Percentiles rank a stretch among this genome's conserved stretches.
Conservation (phyloP, 2,797 vertebrate genomes). For the Bucorvus abyssinicus region DNA sequence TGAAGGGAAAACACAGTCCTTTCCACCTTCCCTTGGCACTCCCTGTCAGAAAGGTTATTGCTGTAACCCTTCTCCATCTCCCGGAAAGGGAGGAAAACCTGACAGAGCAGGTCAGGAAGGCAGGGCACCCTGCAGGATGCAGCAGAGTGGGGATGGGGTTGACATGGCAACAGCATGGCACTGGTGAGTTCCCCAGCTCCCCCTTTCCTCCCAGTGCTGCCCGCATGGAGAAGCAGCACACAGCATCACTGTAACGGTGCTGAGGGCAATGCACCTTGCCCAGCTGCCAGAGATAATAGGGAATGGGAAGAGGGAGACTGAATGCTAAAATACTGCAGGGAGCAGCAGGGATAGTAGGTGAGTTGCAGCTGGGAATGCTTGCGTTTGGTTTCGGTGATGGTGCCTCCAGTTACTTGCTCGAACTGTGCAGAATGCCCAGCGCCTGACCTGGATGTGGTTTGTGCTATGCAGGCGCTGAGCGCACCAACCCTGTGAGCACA, state of each 20-base stretch:
- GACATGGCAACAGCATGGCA: neutral
- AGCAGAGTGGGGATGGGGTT: neutral
- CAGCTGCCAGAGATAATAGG: neutral
- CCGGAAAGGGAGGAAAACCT: neutral
- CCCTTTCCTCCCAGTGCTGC: neutral
- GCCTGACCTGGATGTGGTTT: neutral
- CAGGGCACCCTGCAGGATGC: neutral
- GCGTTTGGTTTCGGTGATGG: neutral
- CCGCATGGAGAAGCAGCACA: fast-evolving
- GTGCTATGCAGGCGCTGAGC: neutral
- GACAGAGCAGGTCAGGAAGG: neutral
- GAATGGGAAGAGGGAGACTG: neutral
- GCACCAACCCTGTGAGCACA: neutral
- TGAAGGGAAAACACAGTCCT: neutral
- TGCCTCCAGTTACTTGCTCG: neutral
- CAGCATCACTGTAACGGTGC: neutral
- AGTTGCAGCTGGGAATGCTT: neutral
- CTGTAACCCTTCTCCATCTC: neutral
- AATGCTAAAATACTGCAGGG: neutral
- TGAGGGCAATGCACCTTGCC: neutral
- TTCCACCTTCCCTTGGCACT: neutral
- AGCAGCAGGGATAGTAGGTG: neutral
- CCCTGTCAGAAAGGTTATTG: neutral
- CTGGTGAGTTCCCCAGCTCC: neutral
- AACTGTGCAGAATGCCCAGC: neutral